Evolutionary conservation across 2,113 vertebrate species (phyloP).

Genomic region (Holacanthus passer): DNA sequence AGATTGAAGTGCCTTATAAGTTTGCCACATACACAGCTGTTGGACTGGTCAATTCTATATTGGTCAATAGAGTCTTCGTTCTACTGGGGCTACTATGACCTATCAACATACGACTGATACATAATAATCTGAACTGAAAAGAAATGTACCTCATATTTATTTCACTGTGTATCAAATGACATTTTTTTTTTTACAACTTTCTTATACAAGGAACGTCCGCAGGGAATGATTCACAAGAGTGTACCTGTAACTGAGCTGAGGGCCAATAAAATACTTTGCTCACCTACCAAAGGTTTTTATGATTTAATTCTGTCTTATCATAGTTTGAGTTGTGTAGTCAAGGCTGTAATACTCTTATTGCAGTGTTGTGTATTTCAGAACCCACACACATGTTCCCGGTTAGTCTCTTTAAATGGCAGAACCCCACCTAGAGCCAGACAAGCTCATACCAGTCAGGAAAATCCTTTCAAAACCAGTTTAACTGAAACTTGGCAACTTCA

Average conservation of each 20-base stretch:
- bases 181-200: neutral
- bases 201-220: neutral
- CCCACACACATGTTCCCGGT: neutral
- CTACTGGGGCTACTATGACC: slow-evolving; percentile 87
- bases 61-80: slow-evolving; percentile 87
- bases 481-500: slow-evolving; percentile 24
- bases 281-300: neutral
- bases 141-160: slow-evolving; percentile 54
- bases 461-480: slow-evolving; percentile 44
- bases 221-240: slow-evolving; percentile 27
- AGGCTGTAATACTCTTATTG: neutral
- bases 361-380: neutral
- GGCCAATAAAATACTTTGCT: slow-evolving; percentile 26
- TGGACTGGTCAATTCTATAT: slow-evolving; percentile 87
- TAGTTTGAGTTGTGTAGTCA: neutral
- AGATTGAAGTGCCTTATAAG: slow-evolving; percentile 95
- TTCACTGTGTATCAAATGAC: neutral
- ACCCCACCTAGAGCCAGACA: neutral
- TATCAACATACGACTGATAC: neutral
- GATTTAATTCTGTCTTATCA: neutral
- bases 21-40: slow-evolving; percentile 90
- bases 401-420: neutral
- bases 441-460: neutral
- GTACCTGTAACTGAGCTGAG: slow-evolving; percentile 24
- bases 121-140: neutral